A percentile compares a stretch with the other conserved stretches of the same genome.
Evolutionary conservation across 2,888 invertebrate species (phyloP).

Genomic region (Germaria angustata): DNA sequence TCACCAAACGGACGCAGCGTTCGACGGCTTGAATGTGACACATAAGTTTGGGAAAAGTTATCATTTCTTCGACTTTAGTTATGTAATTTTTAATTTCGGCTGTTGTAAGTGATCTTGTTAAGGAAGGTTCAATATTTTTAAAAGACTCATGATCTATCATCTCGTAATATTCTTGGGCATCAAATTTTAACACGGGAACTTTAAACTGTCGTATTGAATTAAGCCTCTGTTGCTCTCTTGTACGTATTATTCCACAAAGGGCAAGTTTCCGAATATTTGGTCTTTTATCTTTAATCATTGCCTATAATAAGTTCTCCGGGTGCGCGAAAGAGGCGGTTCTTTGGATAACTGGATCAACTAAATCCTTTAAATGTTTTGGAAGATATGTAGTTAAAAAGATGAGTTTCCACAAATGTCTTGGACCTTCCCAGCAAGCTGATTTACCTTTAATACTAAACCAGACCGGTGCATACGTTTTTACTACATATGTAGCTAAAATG

Average conservation of each 20-base stretch:
- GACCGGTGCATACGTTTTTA: neutral
- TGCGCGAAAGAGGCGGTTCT: neutral
- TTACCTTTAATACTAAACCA: conserved; percentile 2
- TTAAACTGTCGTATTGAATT: no score
- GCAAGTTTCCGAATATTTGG: no score
- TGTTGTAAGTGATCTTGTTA: neutral
- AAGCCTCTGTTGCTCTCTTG: no score
- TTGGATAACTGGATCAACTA: neutral
- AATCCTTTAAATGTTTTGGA: neutral
- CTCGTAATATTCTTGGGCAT: no score
- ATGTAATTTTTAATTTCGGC: no score
- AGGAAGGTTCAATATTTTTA: neutral
- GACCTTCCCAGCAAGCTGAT: conserved; percentile 1
- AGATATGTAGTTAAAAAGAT: neutral
- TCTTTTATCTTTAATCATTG: neutral
- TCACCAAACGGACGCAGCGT: neutral
- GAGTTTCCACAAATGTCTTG: conserved; percentile 14
- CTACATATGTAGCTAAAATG: neutral
- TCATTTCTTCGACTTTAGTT: no score
- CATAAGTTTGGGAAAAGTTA: neutral
- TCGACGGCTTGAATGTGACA: neutral
- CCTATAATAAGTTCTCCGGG: conserved; percentile 6
- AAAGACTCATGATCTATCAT: neutral
- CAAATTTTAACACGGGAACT: no score
- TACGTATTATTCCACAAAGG: no score